A percentile compares a stretch with the other conserved stretches of the same genome.
Evolutionary conservation across 2,888 invertebrate genomes (phyloP).

Genomic region (Unio delphinus): DNA sequence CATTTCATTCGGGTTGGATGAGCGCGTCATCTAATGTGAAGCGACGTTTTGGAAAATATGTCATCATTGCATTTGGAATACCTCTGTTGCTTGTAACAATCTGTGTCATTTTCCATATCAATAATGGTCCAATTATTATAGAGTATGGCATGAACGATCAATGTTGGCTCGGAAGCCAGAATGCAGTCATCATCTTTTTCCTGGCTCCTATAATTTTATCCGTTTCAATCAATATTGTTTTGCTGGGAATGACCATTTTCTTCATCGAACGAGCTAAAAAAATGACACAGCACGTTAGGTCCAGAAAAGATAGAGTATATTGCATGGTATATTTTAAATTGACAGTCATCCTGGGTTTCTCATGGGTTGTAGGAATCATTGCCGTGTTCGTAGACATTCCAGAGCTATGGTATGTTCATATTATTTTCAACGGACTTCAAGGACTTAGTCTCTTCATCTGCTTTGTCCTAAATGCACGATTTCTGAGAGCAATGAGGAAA

Average conservation of each 20-base stretch:
- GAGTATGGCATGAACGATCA: conserved; percentile 7
- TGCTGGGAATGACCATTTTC: conserved; percentile 10
- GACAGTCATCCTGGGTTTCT: conserved; percentile 18
- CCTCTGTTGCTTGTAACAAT: conserved; percentile 3
- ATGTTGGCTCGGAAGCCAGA: conserved; percentile 16
- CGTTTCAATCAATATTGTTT: conserved; percentile 8
- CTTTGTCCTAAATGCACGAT: conserved; percentile 14
- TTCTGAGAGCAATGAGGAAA: conserved; percentile 5
- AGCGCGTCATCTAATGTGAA: not conserved
- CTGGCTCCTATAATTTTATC: conserved; percentile 10
- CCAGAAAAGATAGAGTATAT: conserved; percentile 7
- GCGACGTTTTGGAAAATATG: conserved; percentile 8
- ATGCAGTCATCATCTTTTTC: conserved; percentile 11
- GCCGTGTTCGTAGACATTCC: conserved; percentile 10
- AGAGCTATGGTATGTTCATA: conserved; percentile 16
- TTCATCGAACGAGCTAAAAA: conserved; percentile 6
- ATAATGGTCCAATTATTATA: conserved; percentile 2
- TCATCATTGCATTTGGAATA: conserved; percentile 2
- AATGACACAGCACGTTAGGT: conserved; percentile 4
- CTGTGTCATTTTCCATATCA: conserved; percentile 5
- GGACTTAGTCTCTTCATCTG: conserved; percentile 21
- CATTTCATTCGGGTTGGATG: conserved; percentile 6
- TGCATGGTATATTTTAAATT: conserved; percentile 18
- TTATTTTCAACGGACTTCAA: conserved; percentile 20
- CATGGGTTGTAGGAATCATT: conserved; percentile 18